Evolutionary conservation across 1,140 invertebrate genomes (phyloP).

Genomic region (Watersipora subatra): DNA sequence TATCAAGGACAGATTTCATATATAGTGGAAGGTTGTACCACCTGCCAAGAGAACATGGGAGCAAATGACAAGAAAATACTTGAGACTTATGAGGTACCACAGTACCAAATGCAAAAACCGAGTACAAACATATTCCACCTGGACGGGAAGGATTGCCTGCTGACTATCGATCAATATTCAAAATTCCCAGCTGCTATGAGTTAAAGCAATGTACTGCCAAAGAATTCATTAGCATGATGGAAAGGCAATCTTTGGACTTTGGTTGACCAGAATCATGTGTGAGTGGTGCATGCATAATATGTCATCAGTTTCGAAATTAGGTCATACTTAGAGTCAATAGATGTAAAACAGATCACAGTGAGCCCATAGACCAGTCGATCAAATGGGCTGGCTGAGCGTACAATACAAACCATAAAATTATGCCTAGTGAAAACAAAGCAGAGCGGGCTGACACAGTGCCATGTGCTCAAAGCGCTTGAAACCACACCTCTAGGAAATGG

Average conservation of each 20-base stretch:
- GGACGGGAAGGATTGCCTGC: not conserved
- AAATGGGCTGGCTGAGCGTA: not conserved
- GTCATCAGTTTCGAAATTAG: not conserved
- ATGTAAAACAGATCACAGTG: not conserved
- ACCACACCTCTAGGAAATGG: not conserved
- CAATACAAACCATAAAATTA: not conserved
- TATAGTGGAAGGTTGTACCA: not conserved
- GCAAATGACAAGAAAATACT: not conserved
- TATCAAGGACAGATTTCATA: not conserved
- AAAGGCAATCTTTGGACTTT: not conserved
- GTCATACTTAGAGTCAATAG: not conserved
- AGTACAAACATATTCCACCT: not conserved
- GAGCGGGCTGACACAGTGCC: not conserved
- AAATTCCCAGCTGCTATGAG: not conserved
- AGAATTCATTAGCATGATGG: not conserved
- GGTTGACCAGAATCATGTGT: not conserved
- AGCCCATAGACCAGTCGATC: not conserved
- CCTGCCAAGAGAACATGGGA: not conserved
- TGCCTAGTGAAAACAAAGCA: not conserved
- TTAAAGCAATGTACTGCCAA: not conserved
- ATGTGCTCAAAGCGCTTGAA: not conserved
- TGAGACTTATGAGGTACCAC: not conserved
- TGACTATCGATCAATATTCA: not conserved
- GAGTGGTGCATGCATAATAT: not conserved
- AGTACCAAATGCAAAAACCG: not conserved